A percentile compares a stretch with the other conserved stretches of the same genome.
Conservation (phyloP, 2,113 vertebrate species). For the Pomatorhinus ruficollis region DNA sequence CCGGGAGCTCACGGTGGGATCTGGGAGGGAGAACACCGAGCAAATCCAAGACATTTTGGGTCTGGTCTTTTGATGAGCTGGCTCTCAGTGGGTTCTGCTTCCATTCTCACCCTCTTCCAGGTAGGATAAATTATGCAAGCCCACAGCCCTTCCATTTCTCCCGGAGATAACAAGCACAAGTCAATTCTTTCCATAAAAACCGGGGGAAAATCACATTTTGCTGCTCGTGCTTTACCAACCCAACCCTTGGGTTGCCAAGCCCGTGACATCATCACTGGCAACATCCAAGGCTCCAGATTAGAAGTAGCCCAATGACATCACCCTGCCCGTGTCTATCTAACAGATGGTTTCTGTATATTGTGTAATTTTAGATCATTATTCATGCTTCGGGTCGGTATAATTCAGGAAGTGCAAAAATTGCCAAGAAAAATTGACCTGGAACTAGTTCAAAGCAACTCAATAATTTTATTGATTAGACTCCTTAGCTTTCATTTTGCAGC, state of each 20-base stretch:
- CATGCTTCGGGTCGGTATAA: constrained; percentile 74
- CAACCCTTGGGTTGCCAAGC: constrained; percentile 64
- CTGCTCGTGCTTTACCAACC: constrained; percentile 45
- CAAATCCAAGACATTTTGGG: neutral
- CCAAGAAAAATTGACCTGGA: constrained; percentile 81
- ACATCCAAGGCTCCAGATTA: constrained; percentile 74
- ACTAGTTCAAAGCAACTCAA: constrained; percentile 74
- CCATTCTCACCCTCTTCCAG: neutral
- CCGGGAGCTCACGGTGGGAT: neutral
- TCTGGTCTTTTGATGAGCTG: neutral
- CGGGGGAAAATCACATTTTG: neutral
- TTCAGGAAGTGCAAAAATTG: constrained; percentile 78
- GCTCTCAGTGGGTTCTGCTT: fast-evolving
- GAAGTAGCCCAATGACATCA: constrained; percentile 80
- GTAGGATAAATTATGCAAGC: neutral
- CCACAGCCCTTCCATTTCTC: neutral
- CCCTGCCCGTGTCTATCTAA: constrained; percentile 70
- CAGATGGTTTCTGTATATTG: constrained; percentile 85
- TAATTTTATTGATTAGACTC: constrained; percentile 80
- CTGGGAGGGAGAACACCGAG: fast-evolving
- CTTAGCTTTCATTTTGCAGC: constrained; percentile 68
- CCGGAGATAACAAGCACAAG: neutral
- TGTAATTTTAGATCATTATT: constrained; percentile 82
- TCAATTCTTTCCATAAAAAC: neutral
- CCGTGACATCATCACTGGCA: constrained; percentile 83